Base-by-base conservation (phyloP, 2,888 invertebrate genomes). In the Nasonovia ribisnigri region DNA sequence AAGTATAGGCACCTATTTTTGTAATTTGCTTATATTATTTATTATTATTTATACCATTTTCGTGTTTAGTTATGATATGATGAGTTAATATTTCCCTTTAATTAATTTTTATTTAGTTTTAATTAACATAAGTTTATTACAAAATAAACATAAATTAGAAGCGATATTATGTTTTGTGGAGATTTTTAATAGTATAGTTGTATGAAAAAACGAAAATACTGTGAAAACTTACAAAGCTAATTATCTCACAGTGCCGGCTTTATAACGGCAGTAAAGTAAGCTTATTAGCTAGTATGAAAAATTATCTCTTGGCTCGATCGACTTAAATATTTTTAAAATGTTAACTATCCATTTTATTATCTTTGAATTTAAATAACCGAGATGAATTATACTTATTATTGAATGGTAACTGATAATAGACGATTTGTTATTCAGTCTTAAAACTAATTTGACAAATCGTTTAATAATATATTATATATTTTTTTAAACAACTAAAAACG, bases 101-200 rank as follows among this genome's bases (percentile, higher is more conserved):
- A 88, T 88, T 36, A 24, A 54, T 46, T 54, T 88, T 42, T 88
- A 54, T 88, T 36, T 87, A n/a, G 24, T 88, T 42, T 88, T 88
- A 36, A 5, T 42, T 10, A 26, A 42, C 24, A 26, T 67, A 67
- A 36, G 36, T 36, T 67, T 16, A 36, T 67, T 67, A 36, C n/a
- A 67, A 67, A 24, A 36, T 20, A 1, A n/a, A 51, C n/a, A 51
- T 87, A 36, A 87, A 51, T 48, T 20, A 87, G 16, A 36, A 48
- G n/a, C 36, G 20, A 24, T 20, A 20, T 48, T 6, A 67, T 67
- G 67, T 6, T 5, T 67, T n/a, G 67, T 10, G 20, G 20, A 48
- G 20, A 20, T 51, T 51, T 87, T 51, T 36, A 51, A 48, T 87
- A 48, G 20, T 13, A 20, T 16, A 51, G 20, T 24, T n/a, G n/a